These are phyloP conservation scores for Smithornis capensis DNA, from an alignment of 2,113 vertebrate species.

Conservation along the genomic window DNA sequence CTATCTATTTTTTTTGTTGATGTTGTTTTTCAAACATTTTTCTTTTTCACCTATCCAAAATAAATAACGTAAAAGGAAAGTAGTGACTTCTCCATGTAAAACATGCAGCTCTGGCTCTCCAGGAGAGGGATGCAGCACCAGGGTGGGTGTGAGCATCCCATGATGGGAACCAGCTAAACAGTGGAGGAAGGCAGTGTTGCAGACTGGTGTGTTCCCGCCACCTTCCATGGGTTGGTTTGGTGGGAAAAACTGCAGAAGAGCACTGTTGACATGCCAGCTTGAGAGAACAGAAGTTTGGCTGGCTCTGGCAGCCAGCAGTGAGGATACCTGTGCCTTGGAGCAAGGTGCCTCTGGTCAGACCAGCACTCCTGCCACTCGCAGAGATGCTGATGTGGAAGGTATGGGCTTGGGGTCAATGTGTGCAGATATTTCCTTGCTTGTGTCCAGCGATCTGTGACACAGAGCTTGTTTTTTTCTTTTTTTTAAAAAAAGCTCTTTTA, in stretches of 20 bases:
- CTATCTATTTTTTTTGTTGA: background rate
- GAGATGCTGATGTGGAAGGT: background rate
- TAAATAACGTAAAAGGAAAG: background rate
- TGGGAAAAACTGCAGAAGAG: background rate
- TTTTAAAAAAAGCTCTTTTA: background rate
- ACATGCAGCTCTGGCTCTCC: background rate
- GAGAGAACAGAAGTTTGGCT: background rate
- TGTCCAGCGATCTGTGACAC: background rate
- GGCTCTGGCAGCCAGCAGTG: background rate
- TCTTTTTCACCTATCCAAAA: background rate
- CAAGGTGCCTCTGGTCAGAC: background rate
- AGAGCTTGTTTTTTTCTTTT: background rate
- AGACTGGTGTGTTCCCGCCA: fast-evolving
- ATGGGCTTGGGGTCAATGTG: fast-evolving
- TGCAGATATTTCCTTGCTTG: background rate
- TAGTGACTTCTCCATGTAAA: background rate
- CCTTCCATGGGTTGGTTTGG: background rate
- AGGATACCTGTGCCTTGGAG: fast-evolving
- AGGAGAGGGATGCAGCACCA: background rate
- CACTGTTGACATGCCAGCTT: background rate
- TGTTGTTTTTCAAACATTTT: background rate
- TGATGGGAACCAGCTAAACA: background rate
- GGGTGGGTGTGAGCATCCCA: background rate
- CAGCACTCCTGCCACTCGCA: background rate
- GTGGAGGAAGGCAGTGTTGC: background rate